Percentiles rank a stretch among this genome's conserved stretches.
These are phyloP conservation scores for Lasioglossum villosulum DNA, from an alignment of 2,888 invertebrate genomes.

Conservation along the genomic window DNA sequence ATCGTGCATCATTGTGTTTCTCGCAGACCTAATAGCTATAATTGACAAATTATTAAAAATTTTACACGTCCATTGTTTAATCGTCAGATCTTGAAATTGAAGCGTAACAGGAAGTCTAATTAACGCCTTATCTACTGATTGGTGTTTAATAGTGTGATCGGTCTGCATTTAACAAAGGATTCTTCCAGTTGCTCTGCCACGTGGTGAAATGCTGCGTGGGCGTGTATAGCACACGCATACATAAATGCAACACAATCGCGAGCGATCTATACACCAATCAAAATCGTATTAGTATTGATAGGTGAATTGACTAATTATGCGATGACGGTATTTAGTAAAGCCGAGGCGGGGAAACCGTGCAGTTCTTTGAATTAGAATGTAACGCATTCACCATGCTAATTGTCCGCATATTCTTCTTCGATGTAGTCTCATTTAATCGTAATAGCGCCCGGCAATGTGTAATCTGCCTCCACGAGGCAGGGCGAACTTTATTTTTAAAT, in stretches of 20 bases:
- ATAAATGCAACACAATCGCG: not conserved
- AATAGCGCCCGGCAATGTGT: slow-evolving; percentile 35
- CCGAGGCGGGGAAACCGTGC: slow-evolving; percentile 27
- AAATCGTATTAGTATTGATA: slow-evolving; percentile 49
- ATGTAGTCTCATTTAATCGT: slow-evolving; percentile 63
- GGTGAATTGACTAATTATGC: slow-evolving; percentile 47
- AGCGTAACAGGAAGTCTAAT: not conserved
- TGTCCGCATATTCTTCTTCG: slow-evolving; percentile 64
- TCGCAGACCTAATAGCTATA: not conserved
- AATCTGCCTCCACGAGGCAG: slow-evolving; percentile 39
- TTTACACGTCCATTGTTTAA: not conserved
- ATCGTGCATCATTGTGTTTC: not conserved
- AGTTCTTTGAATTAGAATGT: slow-evolving; percentile 41
- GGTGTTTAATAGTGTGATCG: not conserved
- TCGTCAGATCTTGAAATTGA: not conserved
- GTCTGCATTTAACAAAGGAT: not conserved
- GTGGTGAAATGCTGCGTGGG: not conserved
- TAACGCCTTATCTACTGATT: not conserved
- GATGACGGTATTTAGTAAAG: slow-evolving; percentile 43
- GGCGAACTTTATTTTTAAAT: slow-evolving; percentile 63
- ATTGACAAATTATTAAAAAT: not conserved
- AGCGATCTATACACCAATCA: slow-evolving; percentile 18
- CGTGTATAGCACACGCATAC: not conserved
- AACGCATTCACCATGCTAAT: slow-evolving; percentile 47
- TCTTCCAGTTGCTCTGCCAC: not conserved